Base-by-base conservation (phyloP, 2,797 vertebrate genomes). In the Helicolenus hilgendorfi region DNA sequence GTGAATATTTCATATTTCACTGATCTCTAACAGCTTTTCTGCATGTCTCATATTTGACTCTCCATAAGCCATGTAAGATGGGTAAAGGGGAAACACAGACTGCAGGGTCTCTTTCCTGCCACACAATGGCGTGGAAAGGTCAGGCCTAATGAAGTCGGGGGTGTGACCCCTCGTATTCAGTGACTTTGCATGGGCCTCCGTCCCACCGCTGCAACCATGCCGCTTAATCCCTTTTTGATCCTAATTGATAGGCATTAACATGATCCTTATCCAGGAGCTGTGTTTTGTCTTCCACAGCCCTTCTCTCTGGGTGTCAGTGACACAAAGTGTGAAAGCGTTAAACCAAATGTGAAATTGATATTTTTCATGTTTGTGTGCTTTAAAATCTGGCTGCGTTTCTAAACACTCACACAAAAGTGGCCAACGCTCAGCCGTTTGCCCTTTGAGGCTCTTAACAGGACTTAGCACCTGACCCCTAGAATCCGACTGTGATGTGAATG, bases 101-200 rank as follows among this genome's bases (percentile, higher is more conserved):
- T 91, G 92, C 90, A 91, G 91, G 94, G 86, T 95, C 91, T 94
- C 92, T 92, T 85, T 94, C 84, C 94, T 94, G 89, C 94, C 92
- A 87, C 94, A 96, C 96, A 96, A 96, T 95, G 94, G 96, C 81
- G 94, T 91, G 95, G 92, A 97, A 97, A 97, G 97, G 97, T 98
- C 98, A 99, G 98, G 97, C 97, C 97, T 97, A 98, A 98, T 92
- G 76, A 96, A 97, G 97, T 97, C 94, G 94, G 96, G 96, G 92
- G 96, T 95, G 95, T 97, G 97, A 98, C 98, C 98, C 97, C 96
- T 96, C 95, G 97, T 96, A 96, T 98, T 97, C 97, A 97, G 95
- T 95, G 95, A 97, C 95, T 96, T 97, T 96, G 95, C 95, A 92
- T 89, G 18, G 20, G 96, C 91, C 94, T 85, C 92, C 89, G 69